Conservation (phyloP, 2,888 invertebrate genomes). For the Embidobia sp. region DNA sequence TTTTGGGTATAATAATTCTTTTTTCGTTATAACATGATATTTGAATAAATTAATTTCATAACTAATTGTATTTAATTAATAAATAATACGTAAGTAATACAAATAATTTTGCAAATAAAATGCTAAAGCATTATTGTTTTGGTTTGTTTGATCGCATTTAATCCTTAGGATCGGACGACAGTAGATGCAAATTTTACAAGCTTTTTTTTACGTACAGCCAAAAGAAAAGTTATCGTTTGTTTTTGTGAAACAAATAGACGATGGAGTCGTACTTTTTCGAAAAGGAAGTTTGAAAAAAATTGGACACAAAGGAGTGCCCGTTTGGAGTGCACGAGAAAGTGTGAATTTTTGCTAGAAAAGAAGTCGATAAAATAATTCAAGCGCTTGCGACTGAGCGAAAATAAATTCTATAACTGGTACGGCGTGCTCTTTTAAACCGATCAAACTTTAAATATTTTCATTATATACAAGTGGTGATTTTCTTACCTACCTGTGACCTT, state of each 20-base stretch:
- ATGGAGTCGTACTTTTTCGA: constrained; percentile 47
- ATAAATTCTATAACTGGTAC: constrained; percentile 38
- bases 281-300: constrained; percentile 39
- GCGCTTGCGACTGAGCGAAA: constrained; percentile 12
- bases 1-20: too few species aligned
- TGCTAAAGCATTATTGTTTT: too few species aligned
- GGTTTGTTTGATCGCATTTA: too few species aligned
- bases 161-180: too few species aligned
- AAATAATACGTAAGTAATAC: too few species aligned
- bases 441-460: constrained; percentile 27
- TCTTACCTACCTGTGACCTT: constrained; percentile 17
- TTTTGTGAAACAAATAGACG: constrained; percentile 43
- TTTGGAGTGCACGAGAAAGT: constrained; percentile 27
- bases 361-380: constrained; percentile 38
- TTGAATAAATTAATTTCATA: too few species aligned
- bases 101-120: too few species aligned
- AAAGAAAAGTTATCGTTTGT: constrained; percentile 33
- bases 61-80: too few species aligned
- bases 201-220: too few species aligned
- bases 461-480: not conserved
- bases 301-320: constrained; percentile 23
- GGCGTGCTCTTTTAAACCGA: not conserved
- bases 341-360: constrained; percentile 37
- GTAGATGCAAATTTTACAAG: too few species aligned
- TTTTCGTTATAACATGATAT: too few species aligned